These are phyloP conservation scores for Suillia variegata DNA, from an alignment of 2,888 invertebrate genomes.

Conservation along the genomic window DNA sequence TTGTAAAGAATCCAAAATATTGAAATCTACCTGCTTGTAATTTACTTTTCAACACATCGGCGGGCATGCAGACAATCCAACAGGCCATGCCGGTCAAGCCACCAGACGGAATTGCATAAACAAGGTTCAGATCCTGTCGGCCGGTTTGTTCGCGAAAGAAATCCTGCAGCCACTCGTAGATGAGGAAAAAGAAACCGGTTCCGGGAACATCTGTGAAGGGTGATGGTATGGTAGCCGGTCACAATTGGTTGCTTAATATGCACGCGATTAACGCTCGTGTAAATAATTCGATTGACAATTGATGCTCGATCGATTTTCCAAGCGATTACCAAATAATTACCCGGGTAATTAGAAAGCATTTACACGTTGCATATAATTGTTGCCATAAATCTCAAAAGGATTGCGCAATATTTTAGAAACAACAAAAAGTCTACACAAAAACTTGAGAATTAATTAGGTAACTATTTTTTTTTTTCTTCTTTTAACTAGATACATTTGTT, in stretches of 20 bases:
- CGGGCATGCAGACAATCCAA: conserved; percentile 96
- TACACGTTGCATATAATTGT: too few species aligned
- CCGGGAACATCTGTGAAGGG: conserved; percentile 86
- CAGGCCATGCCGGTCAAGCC: conserved; percentile 95
- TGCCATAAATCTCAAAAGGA: too few species aligned
- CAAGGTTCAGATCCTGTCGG: conserved; percentile 59
- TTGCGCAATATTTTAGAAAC: too few species aligned
- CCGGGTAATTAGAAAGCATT: too few species aligned
- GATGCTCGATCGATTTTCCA: too few species aligned
- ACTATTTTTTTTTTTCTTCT: too few species aligned
- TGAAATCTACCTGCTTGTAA: conserved; percentile 81
- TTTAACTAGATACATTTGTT: too few species aligned
- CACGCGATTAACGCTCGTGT: background rate
- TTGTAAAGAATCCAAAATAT: background rate
- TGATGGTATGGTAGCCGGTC: background rate
- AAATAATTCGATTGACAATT: too few species aligned
- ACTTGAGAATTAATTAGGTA: too few species aligned
- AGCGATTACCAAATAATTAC: too few species aligned
- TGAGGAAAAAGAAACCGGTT: conserved; percentile 95
- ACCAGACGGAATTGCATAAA: conserved; percentile 87
- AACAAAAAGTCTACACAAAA: too few species aligned
- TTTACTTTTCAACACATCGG: conserved; percentile 96
- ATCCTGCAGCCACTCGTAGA: conserved; percentile 89
- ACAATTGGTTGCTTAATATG: too few species aligned
- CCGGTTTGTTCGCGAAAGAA: conserved; percentile 70